Percentiles rank a stretch among this genome's conserved stretches.
Evolutionary conservation across 1,140 invertebrate genomes (phyloP).

Genomic region (Diachasmimorpha longicaudata): DNA sequence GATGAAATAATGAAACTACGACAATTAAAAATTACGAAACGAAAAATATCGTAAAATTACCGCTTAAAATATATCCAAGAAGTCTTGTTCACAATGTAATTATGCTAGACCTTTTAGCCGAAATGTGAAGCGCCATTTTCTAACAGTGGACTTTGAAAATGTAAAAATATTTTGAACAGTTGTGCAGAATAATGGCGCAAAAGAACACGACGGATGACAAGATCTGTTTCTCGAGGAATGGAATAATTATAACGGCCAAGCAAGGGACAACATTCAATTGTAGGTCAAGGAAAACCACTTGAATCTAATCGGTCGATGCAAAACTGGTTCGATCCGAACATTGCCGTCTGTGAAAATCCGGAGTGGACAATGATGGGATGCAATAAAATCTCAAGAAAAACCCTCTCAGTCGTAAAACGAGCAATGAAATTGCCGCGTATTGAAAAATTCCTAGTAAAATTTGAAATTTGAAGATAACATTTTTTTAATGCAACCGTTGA

Average conservation of each 20-base stretch:
- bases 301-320: constrained; percentile 30
- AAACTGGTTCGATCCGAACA: constrained; percentile 35
- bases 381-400: not conserved
- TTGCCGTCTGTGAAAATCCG: constrained; percentile 21
- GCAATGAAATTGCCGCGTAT: not conserved
- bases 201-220: not conserved
- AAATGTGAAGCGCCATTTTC: too few species aligned
- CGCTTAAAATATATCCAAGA: too few species aligned
- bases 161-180: not conserved
- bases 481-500: too few species aligned
- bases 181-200: not conserved
- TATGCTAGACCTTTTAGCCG: too few species aligned
- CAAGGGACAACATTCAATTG: constrained; percentile 32
- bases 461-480: too few species aligned
- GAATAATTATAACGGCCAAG: not conserved
- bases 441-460: too few species aligned
- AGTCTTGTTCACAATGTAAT: too few species aligned
- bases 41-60: too few species aligned
- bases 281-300: constrained; percentile 38
- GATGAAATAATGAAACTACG: too few species aligned
- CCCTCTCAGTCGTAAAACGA: not conserved
- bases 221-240: not conserved
- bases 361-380: not conserved
- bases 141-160: not conserved
- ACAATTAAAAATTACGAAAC: too few species aligned